Base-by-base conservation (phyloP, 2,888 invertebrate genomes). In the Neoscelio sp. region DNA sequence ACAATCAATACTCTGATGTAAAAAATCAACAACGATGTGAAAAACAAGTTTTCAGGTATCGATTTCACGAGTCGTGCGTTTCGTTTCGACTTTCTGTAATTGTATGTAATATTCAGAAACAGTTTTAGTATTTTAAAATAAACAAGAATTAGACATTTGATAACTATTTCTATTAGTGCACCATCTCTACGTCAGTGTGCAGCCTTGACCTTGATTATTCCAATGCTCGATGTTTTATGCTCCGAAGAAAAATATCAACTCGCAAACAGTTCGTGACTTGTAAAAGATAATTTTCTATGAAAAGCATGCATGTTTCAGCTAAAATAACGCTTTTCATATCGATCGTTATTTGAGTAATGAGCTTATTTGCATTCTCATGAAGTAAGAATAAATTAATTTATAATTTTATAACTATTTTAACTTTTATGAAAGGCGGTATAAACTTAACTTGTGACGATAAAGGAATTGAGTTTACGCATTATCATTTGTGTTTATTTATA, bases 161-260 rank as follows among this genome's bases (percentile, higher is more conserved):
- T 10, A 44, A 35, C 20, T 12, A 23, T 64, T 38, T 35, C 4
- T 38, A 26, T 26, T 15, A 6, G 10, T 40, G 40, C 17, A 7
- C 12, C 7, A n/a, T 2, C 2, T 46, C 40, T 50, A 30, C 26
- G 17, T 50, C 13, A 18, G 18, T 35, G 12, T 12, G n/a, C 8
- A 28, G 18, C 73, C 73, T 64, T 64, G 73, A 64, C 73, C 48
- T 48, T 73, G 56, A 46, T 60, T 62, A 54, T 62, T 35, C 8
- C 33, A 62, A 18, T 60, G 40, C 13, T 12, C 35, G 23, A 60
- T 71, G 13, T 40, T 60, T 20, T 62, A 42, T 40, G 26, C 30
- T 38, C 26, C 18, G 33, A 52, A 38, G 44, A 13, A 58, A 58
- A 68, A 44, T 38, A 68, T 50, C 52, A 68, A 33, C 33, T 26